Evolutionary conservation across 2,888 invertebrate genomes (phyloP), one percentile per base, ranked within the genome.

Genomic region (Drosophila fungiperda): DNA sequence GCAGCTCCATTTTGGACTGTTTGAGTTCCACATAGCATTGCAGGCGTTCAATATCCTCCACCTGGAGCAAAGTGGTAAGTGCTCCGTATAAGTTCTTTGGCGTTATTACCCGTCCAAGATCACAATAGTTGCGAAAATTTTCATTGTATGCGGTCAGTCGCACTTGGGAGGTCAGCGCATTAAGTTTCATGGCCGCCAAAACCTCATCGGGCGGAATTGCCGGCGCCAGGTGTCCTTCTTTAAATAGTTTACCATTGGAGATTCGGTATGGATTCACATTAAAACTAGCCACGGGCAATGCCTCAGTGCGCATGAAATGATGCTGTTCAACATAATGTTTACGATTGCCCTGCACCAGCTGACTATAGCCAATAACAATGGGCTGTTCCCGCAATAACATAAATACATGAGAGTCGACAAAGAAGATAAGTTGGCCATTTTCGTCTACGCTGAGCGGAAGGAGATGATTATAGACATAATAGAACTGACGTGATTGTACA

Each of bases 361-460:
- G 55, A 38, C 83, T 82, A 33, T 74, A 91, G 17, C 91, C 82
- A 58, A 92, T 79, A 12, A 92, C 83, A 72, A 92, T 84, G 0
- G 93, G 92, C 54, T 92, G 92, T 42, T 92, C 92, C 5, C 87
- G 64, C 23, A 82, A 74, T 29, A 86, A 85, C 60, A 86, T 83
- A 62, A 92, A 92, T 9, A 92, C 76, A 73, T 92, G 91, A 9
- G 90, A 90, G 68, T 92, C 92, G 15, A 92, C 90, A 73, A 85
- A 90, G 69, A 92, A 92, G 15, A 73, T 63, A 29, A 87, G 58
- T 20, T 76, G 68, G 0, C 87, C 82, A 63, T 68, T 82, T 49
- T 50, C 62, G 0, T 76, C 40, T 6, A 90, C 65, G 20, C 73
- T 67, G 58, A 89, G 71, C 0, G 92, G 92, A 38, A 92, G 73